Evolutionary conservation across 1,140 invertebrate genomes (phyloP).

Genomic region (Popillia japonica): DNA sequence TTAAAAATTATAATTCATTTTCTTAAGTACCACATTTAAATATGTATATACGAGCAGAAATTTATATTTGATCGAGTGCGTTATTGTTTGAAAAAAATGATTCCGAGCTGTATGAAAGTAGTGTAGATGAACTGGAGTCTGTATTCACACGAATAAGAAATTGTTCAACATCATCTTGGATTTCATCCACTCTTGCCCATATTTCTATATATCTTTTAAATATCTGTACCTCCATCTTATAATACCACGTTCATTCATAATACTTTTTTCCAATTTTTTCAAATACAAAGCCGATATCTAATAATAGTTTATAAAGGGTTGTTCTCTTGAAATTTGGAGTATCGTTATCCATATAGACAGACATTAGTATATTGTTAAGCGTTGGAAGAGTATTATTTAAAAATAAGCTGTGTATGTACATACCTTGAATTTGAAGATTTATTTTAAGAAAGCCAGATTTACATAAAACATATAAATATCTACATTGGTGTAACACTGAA

Average conservation of each 20-base stretch:
- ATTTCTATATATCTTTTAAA: slow-evolving; percentile 5
- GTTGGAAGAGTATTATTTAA: too few species aligned
- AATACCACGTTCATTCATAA: not conserved
- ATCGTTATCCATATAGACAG: not conserved
- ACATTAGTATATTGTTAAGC: not conserved
- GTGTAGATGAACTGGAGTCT: not conserved
- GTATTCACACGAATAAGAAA: not conserved
- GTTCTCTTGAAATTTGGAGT: not conserved
- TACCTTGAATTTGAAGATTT: too few species aligned
- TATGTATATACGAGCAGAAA: too few species aligned
- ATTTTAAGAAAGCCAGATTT: too few species aligned
- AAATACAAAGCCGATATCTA: not conserved
- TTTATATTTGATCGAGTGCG: too few species aligned
- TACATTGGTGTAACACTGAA: too few species aligned
- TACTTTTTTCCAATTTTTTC: not conserved
- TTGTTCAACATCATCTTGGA: not conserved
- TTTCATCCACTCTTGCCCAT: not conserved
- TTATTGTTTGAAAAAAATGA: too few species aligned
- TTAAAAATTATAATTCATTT: too few species aligned
- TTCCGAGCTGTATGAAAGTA: not conserved
- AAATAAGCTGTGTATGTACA: too few species aligned
- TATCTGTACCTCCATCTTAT: slow-evolving; percentile 1
- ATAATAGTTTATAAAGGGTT: not conserved
- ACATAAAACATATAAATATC: too few species aligned
- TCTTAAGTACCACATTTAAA: too few species aligned